phyloP scores from a whole-genome alignment of 2,797 vertebrate species.

The Alosa sapidissima region DNA sequence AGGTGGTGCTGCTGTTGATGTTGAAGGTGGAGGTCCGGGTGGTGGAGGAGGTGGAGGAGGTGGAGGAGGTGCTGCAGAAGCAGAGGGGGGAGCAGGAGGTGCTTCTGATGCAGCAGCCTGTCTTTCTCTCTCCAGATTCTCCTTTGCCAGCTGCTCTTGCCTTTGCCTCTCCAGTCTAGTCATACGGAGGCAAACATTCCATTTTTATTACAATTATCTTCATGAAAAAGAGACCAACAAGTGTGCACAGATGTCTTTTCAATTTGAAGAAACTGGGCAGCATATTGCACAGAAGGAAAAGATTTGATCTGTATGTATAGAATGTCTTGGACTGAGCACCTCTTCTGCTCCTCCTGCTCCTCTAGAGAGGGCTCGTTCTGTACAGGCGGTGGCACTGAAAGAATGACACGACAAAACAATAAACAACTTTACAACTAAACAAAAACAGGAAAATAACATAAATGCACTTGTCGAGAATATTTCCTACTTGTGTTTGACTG shows the following conservation, averaged over 20 bases:
- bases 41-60: constrained; percentile 59
- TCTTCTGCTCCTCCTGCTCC: constrained; percentile 75
- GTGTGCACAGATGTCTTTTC: neutral
- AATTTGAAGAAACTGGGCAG: neutral
- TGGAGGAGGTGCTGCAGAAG: constrained; percentile 59
- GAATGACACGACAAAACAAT: neutral
- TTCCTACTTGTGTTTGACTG: constrained; percentile 53
- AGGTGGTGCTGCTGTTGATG: constrained; percentile 62
- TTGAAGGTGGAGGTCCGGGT: constrained; percentile 52
- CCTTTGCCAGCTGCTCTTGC: constrained; percentile 55
- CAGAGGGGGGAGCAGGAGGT: constrained; percentile 33
- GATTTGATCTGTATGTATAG: neutral
- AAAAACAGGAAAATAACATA: neutral
- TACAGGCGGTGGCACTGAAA: constrained; percentile 33
- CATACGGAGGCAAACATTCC: neutral
- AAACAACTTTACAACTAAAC: neutral
- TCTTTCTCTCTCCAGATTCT: constrained; percentile 53
- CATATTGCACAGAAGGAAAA: neutral
- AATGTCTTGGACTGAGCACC: constrained; percentile 58
- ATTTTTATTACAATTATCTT: neutral
- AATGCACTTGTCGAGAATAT: neutral
- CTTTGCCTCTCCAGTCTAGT: constrained; percentile 61
- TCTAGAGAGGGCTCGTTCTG: constrained; percentile 72
- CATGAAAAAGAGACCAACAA: neutral
- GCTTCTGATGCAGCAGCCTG: constrained; percentile 44